Conservation (phyloP, 2,797 vertebrate genomes). For the Kryptolebias ocellatus region DNA sequence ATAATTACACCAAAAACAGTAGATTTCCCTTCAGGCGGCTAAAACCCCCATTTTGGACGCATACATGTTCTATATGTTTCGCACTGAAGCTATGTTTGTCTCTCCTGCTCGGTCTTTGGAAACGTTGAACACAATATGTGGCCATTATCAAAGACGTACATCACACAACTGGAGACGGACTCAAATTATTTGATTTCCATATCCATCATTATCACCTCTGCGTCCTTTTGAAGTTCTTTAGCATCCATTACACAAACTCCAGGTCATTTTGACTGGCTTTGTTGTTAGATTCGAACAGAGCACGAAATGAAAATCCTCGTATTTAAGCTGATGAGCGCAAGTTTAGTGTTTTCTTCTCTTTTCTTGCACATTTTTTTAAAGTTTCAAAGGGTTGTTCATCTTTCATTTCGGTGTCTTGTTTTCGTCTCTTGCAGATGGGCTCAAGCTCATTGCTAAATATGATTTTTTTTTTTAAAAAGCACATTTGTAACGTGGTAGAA, state of each 20-base stretch:
- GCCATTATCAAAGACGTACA: background rate
- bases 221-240: background rate
- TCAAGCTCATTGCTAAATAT: no score
- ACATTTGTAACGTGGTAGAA: no score
- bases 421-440: no score
- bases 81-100: background rate
- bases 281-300: no score
- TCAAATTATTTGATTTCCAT: background rate
- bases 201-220: background rate
- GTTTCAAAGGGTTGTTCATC: no score
- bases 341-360: no score
- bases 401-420: no score
- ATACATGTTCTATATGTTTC: background rate
- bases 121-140: background rate
- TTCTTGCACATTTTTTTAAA: no score
- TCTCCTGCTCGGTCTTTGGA: background rate
- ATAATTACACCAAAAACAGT: background rate
- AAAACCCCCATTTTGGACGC: constrained; percentile 1
- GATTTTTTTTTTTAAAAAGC: no score
- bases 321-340: no score
- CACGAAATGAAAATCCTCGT: no score
- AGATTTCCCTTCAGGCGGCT: background rate
- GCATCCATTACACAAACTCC: background rate
- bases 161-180: background rate
- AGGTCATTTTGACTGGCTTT: no score